Conservation (phyloP, 2,113 vertebrate species). For the Machaerirhynchus nigripectus region DNA sequence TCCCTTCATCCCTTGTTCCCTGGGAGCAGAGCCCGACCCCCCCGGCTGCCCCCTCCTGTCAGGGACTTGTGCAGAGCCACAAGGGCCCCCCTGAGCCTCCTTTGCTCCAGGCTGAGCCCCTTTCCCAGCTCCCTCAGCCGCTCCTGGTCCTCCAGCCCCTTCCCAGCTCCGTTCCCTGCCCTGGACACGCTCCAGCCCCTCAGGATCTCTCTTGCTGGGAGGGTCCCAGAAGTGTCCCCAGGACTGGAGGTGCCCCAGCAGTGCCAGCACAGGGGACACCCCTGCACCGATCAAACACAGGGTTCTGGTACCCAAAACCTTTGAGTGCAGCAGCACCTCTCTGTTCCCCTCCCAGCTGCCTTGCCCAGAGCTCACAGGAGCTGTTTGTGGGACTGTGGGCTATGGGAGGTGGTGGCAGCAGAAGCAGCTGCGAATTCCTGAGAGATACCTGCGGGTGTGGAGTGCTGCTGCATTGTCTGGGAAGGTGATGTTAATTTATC, state of each 20-base stretch:
- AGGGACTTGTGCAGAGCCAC: neutral
- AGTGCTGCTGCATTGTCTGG: neutral
- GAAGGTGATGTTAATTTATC: neutral
- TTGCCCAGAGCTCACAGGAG: neutral
- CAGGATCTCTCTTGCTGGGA: fast-evolving
- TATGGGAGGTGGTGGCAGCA: neutral
- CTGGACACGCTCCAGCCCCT: neutral
- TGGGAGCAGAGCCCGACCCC: neutral
- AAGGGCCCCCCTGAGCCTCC: neutral
- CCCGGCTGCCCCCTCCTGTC: neutral
- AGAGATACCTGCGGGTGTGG: neutral
- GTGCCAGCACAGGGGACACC: neutral
- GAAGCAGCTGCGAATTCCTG: neutral
- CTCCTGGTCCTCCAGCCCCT: neutral
- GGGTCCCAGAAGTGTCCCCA: fast-evolving
- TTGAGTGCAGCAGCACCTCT: neutral
- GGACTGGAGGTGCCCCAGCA: neutral
- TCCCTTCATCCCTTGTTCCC: neutral
- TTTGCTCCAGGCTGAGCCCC: neutral
- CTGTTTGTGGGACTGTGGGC: neutral
- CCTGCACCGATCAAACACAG: neutral
- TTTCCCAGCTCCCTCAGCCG: neutral
- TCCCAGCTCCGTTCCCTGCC: neutral
- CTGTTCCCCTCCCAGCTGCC: neutral
- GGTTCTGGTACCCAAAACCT: neutral